Evolutionary conservation across 2,888 invertebrate genomes (phyloP), one percentile per base, ranked within the genome.

Genomic region (Drosophila yooni): DNA sequence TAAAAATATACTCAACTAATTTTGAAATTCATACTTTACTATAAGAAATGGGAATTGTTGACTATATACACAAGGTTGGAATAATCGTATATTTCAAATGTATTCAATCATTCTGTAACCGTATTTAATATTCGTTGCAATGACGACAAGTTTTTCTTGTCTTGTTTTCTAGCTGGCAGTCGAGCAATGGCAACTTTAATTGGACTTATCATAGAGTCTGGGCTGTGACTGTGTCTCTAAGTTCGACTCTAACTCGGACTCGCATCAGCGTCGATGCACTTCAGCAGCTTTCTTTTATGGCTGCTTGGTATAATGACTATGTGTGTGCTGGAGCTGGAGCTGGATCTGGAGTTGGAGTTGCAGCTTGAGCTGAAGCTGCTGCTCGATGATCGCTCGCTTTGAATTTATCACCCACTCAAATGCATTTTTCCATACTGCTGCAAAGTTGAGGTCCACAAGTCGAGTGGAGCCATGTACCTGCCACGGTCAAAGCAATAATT

Each of bases 401-500:
- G 89, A 87, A 87, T 87, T 87, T 87, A 87, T 87, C 87, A 87
- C 87, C 87, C 87, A 90, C 87, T 87, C 90, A 87, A 86, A 81
- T 76, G 80, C 83, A 85, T 89, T 88, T 88, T 89, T 84, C 80
- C 88, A 84, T 88, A 88, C 88, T 70, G 57, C 38, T 48, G 21
- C 53, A 62, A 57, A 27, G 40, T 31, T 40, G 76, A 62, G 65
- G 53, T 50, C 62, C 59, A 59, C 70, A 27, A 76, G 63, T 74
- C 43, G 64, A 79, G 72, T 84, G 70, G 77, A 66, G 74, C 82
- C 91, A 88, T 92, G 92, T 92, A 91, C 92, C 91, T 91, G 92
- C 91, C 92, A 92, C 86, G 90, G 90, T 82, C 87, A 84, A 82
- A 88, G 89, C 91, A 85, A 91, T 91, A 91, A 92, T 89, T 91